Base-by-base conservation (phyloP, 1,140 invertebrate genomes). In the Melitaea cinxia region DNA sequence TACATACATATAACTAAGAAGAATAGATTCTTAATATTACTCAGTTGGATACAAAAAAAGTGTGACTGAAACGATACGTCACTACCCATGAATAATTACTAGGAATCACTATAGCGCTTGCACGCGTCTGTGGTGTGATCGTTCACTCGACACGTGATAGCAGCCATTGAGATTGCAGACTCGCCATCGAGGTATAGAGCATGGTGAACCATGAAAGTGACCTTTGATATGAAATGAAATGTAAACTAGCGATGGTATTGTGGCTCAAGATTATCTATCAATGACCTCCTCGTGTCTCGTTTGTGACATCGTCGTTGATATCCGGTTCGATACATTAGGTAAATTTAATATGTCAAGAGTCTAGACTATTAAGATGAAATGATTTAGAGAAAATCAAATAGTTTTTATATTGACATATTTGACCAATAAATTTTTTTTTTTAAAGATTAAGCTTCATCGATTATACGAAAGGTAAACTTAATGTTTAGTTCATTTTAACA, bases 111-210 rank as follows among this genome's bases (percentile, higher is more conserved):
- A 56, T 56, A 63, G 19, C 35, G 50, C 28, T 28, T 30, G 26
- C 62, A 65, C 62, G 62, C 54, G 30, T 26, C 54, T 65, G 54
- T 17, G 4, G 62, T 52, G 45, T 65, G 62, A 57, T 65, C 39
- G 24, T 47, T 39, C 59, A 65, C 21, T 9, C 23, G 35, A 64
- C 54, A 64, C 54, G 54, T 57, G 62, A 37, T 19, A 19, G 7
- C 14, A 4, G 35, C 54, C 54, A 57, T 14, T 57, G 62, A 62
- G 4, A 21, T 15, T 6, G 24, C 19, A 39, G 33, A 56, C 6
- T 28, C 42, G 55, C 37, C 37, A 57, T 7, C 14, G 54, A 45
- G 49, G 53, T 23, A 17, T 1, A 39, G 7, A 30, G 14, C 47
- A 19, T 52, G 59, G 35, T 12, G 19, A 28, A 21, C 15, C 49